These are phyloP conservation scores for Noctuana brunneofusca DNA, from an alignment of 2,888 invertebrate species.

Conservation along the genomic window DNA sequence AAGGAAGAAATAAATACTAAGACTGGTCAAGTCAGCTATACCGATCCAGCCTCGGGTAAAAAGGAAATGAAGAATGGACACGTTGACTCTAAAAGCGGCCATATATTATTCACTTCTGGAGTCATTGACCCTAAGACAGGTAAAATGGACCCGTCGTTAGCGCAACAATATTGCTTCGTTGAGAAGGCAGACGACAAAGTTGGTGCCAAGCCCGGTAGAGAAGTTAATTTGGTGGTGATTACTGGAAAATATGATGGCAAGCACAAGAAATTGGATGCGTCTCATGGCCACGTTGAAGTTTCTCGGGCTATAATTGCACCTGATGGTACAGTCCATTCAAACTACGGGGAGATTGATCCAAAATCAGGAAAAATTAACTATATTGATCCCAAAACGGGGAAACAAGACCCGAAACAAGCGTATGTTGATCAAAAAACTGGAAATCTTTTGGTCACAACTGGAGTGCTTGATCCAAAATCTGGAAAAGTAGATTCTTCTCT, in stretches of 20 bases:
- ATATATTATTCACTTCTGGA: conserved; percentile 84
- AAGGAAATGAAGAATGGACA: conserved; percentile 85
- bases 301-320: conserved; percentile 84
- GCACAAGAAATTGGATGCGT: conserved; percentile 73
- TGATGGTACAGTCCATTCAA: conserved; percentile 82
- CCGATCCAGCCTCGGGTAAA: conserved; percentile 85
- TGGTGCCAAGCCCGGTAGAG: conserved; percentile 73
- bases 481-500: conserved; percentile 85
- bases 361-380: conserved; percentile 84
- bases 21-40: conserved; percentile 84
- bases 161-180: conserved; percentile 86
- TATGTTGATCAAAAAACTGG: conserved; percentile 88
- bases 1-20: conserved; percentile 87
- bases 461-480: conserved; percentile 85
- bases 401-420: conserved; percentile 85
- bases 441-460: conserved; percentile 84
- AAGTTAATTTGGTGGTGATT: conserved; percentile 83
- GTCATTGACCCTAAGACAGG: conserved; percentile 87
- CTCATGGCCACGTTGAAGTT: conserved; percentile 75
- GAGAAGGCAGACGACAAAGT: conserved; percentile 83
- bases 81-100: conserved; percentile 86
- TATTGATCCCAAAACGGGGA: conserved; percentile 84
- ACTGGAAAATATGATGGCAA: conserved; percentile 85
- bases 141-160: conserved; percentile 85
- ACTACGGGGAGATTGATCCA: conserved; percentile 86